Evolutionary conservation across 1,140 invertebrate species (phyloP).

Genomic region (Drosophila fuyamai): DNA sequence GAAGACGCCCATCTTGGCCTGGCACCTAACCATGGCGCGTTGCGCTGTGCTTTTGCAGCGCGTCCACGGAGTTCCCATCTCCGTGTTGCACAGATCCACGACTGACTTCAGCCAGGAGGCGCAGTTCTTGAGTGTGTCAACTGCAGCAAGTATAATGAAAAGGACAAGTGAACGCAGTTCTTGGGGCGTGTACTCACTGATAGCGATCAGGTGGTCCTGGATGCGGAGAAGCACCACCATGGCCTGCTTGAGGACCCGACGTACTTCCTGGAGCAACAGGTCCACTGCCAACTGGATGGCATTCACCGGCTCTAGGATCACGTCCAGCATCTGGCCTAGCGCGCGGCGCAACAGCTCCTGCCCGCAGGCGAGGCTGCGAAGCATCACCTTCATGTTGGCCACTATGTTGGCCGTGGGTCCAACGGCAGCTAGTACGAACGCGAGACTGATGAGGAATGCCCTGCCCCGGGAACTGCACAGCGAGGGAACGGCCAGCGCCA

Average conservation of each 20-base stretch:
- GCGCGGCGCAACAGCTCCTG: conserved; percentile 90
- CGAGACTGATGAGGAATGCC: conserved; percentile 91
- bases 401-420: conserved; percentile 92
- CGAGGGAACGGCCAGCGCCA: conserved; percentile 90
- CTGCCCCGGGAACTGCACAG: conserved; percentile 92
- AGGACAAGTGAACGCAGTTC: too few relatives aligned
- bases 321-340: conserved; percentile 87
- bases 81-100: conserved; percentile 90
- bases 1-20: conserved; percentile 86
- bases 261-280: conserved; percentile 87
- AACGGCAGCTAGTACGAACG: conserved; percentile 90
- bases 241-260: conserved; percentile 86
- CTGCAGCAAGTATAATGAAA: conserved; percentile 83
- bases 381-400: conserved; percentile 90
- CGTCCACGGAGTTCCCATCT: conserved; percentile 88
- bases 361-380: conserved; percentile 91
- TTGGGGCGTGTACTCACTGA: conserved; percentile 84
- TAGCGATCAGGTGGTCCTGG: conserved; percentile 85
- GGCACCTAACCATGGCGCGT: conserved; percentile 87
- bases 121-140: conserved; percentile 87
- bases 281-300: conserved; percentile 88
- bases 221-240: conserved; percentile 87
- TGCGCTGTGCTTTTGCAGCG: conserved; percentile 87
- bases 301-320: conserved; percentile 88
- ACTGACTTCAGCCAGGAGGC: conserved; percentile 89